Conservation (phyloP, 2,888 invertebrate species). For the Pandemis corylana region DNA sequence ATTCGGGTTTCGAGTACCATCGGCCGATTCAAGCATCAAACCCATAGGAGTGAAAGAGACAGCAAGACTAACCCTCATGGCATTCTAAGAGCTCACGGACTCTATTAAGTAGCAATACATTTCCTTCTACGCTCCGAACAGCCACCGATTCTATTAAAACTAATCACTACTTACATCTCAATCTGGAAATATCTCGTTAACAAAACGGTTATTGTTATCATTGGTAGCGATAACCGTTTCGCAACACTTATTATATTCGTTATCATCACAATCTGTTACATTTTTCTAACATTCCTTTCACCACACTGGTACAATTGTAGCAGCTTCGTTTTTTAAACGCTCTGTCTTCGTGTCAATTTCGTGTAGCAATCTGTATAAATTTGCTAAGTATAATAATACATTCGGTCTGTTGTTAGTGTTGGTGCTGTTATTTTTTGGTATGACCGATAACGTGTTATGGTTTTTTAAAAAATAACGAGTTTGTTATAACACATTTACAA, state of each 20-base stretch:
- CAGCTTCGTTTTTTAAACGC: slow-evolving; percentile 13
- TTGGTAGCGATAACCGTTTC: slow-evolving; percentile 14
- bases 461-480: too few species aligned
- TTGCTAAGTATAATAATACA: slow-evolving; percentile 44
- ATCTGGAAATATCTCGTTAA: slow-evolving; percentile 17
- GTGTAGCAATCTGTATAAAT: slow-evolving; percentile 49
- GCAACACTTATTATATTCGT: slow-evolving; percentile 12
- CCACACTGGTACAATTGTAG: slow-evolving; percentile 49
- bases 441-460: background rate
- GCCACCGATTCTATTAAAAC: slow-evolving; percentile 18
- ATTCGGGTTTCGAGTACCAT: too few species aligned
- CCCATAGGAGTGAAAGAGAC: too few species aligned
- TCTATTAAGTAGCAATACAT: background rate
- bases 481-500: too few species aligned
- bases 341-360: slow-evolving; percentile 3
- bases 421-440: background rate
- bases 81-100: background rate
- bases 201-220: slow-evolving; percentile 20
- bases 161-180: slow-evolving; percentile 18
- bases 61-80: too few species aligned
- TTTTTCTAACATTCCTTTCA: slow-evolving; percentile 25
- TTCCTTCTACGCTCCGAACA: background rate
- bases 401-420: background rate
- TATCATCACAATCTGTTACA: slow-evolving; percentile 19
- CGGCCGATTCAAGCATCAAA: too few species aligned